Base-by-base conservation (phyloP, 2,888 invertebrate genomes). In the Tiliacea aurago region DNA sequence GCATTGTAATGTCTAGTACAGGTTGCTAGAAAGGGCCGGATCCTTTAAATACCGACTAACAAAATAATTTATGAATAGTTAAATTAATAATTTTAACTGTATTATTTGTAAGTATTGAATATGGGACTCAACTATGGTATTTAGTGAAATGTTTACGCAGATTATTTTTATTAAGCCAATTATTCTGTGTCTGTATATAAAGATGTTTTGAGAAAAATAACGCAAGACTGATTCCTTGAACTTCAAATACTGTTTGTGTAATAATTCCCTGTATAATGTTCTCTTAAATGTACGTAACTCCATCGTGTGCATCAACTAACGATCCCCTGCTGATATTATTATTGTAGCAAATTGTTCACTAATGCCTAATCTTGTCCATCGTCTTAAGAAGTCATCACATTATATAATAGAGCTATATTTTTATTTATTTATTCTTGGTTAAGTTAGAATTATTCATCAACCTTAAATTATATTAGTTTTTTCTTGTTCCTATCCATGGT, bases 41-140 rank as follows among this genome's bases (percentile, higher is more conserved):
- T 91, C 95, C 95, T 94, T 92, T 89, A 84, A 86, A 83, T 88
- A 86, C 87, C 87, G 84, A 89, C 87, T 91, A 91, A 91, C 87
- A 90, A 90, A 84, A 84, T 93, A 91, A 91, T 92, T 92, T 93
- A 90, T 93, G 71, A 89, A 85, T 93, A 93, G 89, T 88, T 88
- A 90, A 90, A 89, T 90, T 86, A 79, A 81, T 87, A 90, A 84
- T 87, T 81, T 87, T 91, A 91, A 90, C 82, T 93, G 92, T 94
- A 94, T 94, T 94, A 94, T 91, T 88, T 88, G 69, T 93, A 94
- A 94, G 93, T 94, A 94, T 95, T 94, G 89, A 93, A 93, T 93
- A 94, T 94, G 95, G 95, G 95, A 96, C 95, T 95, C 95, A 96
- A 95, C 91, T 95, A 94, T 91, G 93, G 93, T 95, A 94, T 94